Evolutionary conservation across 2,797 vertebrate genomes (phyloP).

Genomic region (Sternotherus odoratus): DNA sequence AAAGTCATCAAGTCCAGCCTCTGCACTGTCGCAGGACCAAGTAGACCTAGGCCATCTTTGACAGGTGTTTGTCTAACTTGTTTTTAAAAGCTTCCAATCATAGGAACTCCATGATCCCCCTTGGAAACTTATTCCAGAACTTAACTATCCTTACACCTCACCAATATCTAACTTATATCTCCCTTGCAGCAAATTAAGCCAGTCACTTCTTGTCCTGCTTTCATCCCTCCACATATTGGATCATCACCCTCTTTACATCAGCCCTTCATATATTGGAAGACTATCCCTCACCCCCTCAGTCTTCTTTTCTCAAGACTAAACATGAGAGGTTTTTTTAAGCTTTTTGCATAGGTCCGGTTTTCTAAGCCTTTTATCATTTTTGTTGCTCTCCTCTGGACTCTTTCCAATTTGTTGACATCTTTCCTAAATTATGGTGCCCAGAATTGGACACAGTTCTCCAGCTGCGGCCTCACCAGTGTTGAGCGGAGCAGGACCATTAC

Average conservation of each 20-base stretch:
- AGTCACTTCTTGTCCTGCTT: background rate
- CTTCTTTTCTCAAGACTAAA: background rate
- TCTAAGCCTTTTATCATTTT: background rate
- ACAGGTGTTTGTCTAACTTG: background rate
- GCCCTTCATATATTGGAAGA: background rate
- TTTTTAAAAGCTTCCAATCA: background rate
- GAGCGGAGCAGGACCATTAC: background rate
- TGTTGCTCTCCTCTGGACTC: background rate
- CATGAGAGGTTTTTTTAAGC: background rate
- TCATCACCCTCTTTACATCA: background rate
- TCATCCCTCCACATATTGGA: background rate
- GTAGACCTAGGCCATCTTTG: background rate
- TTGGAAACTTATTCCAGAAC: background rate
- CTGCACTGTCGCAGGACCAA: background rate
- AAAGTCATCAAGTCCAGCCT: background rate
- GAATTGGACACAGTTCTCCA: background rate
- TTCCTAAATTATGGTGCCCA: background rate
- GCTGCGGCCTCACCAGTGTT: background rate
- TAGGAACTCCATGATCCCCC: background rate
- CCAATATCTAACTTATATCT: background rate
- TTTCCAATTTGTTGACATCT: background rate
- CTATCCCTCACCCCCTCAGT: background rate
- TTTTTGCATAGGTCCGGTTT: background rate
- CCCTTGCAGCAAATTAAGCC: background rate
- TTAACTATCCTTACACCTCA: background rate